These are phyloP conservation scores for Melangyna quadrimaculata DNA, from an alignment of 2,888 invertebrate species.

Conservation along the genomic window DNA sequence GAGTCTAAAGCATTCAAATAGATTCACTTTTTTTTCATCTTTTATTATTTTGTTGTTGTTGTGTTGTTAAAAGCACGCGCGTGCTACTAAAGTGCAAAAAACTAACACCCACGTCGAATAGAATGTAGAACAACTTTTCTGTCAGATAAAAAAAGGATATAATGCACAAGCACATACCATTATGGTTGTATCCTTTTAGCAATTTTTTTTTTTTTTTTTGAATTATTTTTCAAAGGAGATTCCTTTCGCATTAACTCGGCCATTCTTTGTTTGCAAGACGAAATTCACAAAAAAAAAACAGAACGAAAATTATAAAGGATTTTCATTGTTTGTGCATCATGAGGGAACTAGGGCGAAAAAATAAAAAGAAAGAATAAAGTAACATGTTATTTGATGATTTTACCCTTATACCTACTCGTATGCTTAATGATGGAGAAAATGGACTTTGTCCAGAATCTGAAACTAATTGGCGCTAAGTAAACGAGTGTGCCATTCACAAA, in stretches of 20 bases:
- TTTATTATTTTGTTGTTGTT: background rate
- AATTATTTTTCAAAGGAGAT: conserved; percentile 20
- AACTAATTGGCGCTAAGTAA: conserved; percentile 61
- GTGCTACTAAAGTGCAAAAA: conserved; percentile 54
- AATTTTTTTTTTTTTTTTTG: background rate
- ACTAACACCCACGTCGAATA: conserved; percentile 38
- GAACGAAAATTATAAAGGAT: conserved; percentile 22
- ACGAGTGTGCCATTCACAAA: background rate
- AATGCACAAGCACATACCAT: conserved; percentile 51
- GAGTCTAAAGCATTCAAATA: conserved; percentile 26
- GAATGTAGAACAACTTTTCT: conserved; percentile 22
- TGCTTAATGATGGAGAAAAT: conserved; percentile 54
- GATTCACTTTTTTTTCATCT: conserved; percentile 16
- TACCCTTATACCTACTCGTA: conserved; percentile 3
- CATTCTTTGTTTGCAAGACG: conserved; percentile 51
- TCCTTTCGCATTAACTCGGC: conserved; percentile 64
- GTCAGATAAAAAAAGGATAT: conserved; percentile 12
- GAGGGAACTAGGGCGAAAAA: conserved; percentile 32
- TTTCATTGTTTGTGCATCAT: conserved; percentile 33
- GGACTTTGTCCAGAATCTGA: conserved; percentile 25
- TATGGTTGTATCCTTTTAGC: conserved; percentile 23
- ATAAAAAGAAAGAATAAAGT: conserved; percentile 3
- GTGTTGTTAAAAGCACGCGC: conserved; percentile 38
- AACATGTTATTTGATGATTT: conserved; percentile 45
- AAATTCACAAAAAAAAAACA: background rate